Conservation (phyloP, 2,797 vertebrate species). For the Gambelia wislizenii region DNA sequence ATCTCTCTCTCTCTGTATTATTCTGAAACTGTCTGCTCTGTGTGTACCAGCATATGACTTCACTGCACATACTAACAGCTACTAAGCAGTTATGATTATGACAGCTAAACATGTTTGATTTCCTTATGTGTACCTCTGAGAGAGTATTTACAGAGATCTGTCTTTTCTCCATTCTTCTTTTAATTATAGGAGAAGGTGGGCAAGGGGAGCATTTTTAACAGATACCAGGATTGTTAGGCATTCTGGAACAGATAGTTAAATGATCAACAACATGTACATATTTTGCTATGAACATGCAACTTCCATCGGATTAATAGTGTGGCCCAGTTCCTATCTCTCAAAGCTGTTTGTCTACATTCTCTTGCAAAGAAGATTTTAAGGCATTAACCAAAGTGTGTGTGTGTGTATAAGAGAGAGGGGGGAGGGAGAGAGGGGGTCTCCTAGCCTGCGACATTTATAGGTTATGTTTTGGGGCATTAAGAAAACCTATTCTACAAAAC, state of each 20-base stretch:
- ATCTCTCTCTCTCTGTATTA: too few species aligned
- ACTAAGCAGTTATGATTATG: conserved; percentile 46
- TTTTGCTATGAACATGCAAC: conserved; percentile 74
- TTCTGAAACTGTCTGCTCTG: too few species aligned
- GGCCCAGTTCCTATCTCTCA: conserved; percentile 62
- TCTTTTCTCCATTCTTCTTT: conserved; percentile 54
- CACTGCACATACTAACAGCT: background rate
- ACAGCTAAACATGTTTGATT: conserved; percentile 48
- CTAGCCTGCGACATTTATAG: conserved; percentile 57
- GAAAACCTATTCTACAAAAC: conserved; percentile 26
- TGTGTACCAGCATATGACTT: background rate
- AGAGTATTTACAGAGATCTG: conserved; percentile 47
- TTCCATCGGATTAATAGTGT: conserved; percentile 63
- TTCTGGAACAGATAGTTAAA: conserved; percentile 67
- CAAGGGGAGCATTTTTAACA: conserved; percentile 33
- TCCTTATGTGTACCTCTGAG: conserved; percentile 48
- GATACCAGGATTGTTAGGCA: conserved; percentile 48
- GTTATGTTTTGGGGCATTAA: conserved; percentile 33
- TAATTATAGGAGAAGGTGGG: conserved; percentile 57
- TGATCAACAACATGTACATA: conserved; percentile 65
- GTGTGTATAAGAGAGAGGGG: background rate
- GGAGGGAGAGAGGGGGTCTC: conserved; percentile 55
- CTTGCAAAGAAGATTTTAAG: conserved; percentile 77
- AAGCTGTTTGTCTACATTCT: conserved; percentile 70
- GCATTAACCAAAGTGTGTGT: conserved; percentile 71